Evolutionary conservation across 2,888 invertebrate species (phyloP), one percentile per base, ranked within the genome.

Genomic region (Torymus aiolomorphi): DNA sequence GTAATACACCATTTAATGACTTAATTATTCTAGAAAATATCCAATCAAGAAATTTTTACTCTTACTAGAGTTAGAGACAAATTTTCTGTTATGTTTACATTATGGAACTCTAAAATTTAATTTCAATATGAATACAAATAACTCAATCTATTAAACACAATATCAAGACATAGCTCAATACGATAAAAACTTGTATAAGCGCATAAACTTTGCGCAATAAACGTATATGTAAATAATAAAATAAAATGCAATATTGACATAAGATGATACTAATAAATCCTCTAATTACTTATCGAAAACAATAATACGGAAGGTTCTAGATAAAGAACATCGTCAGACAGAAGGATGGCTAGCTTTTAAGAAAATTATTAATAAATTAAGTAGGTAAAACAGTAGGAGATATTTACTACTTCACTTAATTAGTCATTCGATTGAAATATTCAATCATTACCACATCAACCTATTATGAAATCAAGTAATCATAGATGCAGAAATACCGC

Each of bases 31-130:
- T 73, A n/a, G 18, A 63, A 59, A 52, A 12, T 63, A 63, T 63
- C 31, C n/a, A 54, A 73, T 59, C n/a, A 59, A 62, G 1, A 24
- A 72, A 1, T 76, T 76, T 76, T 65, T 76, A 76, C 76, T 76
- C 62, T 71, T 24, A 18, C n/a, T 57, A 71, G 31, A 56, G 56
- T 8, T 57, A 71, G 51, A 59, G 16, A 56, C 10, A 11, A 70
- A 62, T 49, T 66, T 66, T 20, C 13, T 51, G 3, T 66, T 52
- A 51, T 13, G 20, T 66, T 52, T 18, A 13, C 18, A 5, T 54
- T 18, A 14, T 5, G 18, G 52, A 10, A 66, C 61, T 42, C n/a
- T 62, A 24, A 54, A 24, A 24, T 56, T 69, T 76, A 5, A 42
- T 76, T 70, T 67, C 20, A 31, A 73, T 49, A 62, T 16, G n/a